phyloP scores from a whole-genome alignment of 92 coral and sea anemone genomes.

The Epizoanthus illoricatus region DNA sequence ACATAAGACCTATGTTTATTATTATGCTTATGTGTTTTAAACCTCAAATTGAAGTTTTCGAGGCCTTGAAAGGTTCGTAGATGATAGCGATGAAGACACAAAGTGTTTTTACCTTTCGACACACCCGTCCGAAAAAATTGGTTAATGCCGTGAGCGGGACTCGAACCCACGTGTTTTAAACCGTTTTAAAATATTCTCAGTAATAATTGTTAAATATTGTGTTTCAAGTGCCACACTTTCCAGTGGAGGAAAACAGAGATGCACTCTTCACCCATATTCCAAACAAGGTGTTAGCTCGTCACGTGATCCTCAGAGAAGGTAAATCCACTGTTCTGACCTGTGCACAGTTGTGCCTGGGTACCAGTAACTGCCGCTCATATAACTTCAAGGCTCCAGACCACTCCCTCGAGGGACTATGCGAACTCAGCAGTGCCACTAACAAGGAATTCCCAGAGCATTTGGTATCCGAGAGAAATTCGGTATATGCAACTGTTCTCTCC shows the following conservation, averaged over 20 bases:
- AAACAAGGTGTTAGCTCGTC: slow-evolving; percentile 8
- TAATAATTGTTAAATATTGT: no score
- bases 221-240: no score
- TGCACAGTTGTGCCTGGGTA: slow-evolving; percentile 9
- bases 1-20: no score
- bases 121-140: no score
- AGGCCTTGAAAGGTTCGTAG: no score
- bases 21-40: no score
- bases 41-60: no score
- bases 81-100: no score
- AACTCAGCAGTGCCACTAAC: not conserved
- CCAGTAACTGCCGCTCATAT: not conserved
- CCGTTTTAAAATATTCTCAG: no score
- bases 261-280: slow-evolving; percentile 7
- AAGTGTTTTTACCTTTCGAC: no score
- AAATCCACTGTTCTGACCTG: not conserved
- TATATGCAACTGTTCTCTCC: not conserved
- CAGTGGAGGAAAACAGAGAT: not conserved
- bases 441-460: not conserved
- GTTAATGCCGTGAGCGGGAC: no score
- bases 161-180: no score
- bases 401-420: not conserved
- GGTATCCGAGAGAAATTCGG: not conserved
- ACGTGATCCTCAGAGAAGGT: slow-evolving; percentile 1
- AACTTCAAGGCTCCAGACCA: not conserved